Evolutionary conservation across 2,113 vertebrate genomes (phyloP), one percentile per base, ranked within the genome.

Genomic region (Neolamprologus fasciatus): DNA sequence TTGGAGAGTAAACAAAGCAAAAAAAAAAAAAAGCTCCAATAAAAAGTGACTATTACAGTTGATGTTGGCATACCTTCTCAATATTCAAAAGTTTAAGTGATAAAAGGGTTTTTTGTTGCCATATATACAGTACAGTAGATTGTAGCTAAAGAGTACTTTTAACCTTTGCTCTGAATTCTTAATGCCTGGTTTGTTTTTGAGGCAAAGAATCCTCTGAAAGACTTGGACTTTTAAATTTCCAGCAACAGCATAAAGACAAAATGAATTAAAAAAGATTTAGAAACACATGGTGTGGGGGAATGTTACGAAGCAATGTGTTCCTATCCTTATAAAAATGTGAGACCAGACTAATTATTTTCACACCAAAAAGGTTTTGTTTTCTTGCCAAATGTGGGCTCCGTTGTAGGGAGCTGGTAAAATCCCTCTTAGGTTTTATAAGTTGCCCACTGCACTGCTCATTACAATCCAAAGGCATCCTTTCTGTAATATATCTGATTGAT

Each of bases 261-360:
- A 78, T 31, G 5, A 7, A 55, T 51, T 16, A 11, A 26, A 55
- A 83, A 16, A 2, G 8, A 85, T 84, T 26, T 42, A 13, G 81
- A 83, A 88, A 82, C 83, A 86, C 81, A 28, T 1, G 0, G 6
- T 55, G 21, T 51, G 19, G 8, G 7, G 68, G 66, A 84, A 66
- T 86, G 31, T n/a, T 57, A 73, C 3, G 16, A 6, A 12, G 21
- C 23, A 17, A 35, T 23, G 17, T 66, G 2, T 35, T 68, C 28
- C 73, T 19, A n/a, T 51, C 73, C 45, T 33, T 51, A 68, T 57
- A 68, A 85, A 84, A 89, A 35, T 66, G 50, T 33, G n/a, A 80
- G 21, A 16, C 57, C 21, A 85, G 26, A 78, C 47, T 73, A 35
- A 82, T 82, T 76, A 88, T 88, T 91, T 91, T 82, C 89, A 86